Evolutionary conservation across 2,888 invertebrate species (phyloP).

Genomic region (Perithous albicinctus): DNA sequence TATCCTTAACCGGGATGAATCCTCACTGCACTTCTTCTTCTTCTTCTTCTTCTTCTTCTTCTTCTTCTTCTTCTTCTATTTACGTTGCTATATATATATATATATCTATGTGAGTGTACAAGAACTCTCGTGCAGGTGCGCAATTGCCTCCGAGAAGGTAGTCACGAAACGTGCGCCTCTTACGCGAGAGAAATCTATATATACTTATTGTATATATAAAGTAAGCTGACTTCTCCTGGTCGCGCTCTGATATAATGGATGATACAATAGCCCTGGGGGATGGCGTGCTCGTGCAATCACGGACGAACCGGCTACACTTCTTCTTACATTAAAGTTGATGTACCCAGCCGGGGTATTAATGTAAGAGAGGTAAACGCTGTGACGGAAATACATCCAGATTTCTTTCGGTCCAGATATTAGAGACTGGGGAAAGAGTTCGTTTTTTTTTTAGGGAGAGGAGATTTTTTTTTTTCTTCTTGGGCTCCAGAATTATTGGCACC

Average conservation of each 20-base stretch:
- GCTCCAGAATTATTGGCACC: background rate
- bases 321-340: conserved; percentile 30
- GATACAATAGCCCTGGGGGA: conserved; percentile 63
- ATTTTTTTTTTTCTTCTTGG: background rate
- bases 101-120: conserved; percentile 14
- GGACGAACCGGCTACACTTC: conserved; percentile 55
- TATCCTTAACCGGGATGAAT: conserved; percentile 62
- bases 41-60: conserved; percentile 66
- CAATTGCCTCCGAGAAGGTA: conserved; percentile 43
- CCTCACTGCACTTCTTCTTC: conserved; percentile 47
- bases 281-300: conserved; percentile 47
- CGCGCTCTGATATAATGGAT: conserved; percentile 67
- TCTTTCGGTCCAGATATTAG: background rate
- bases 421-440: background rate
- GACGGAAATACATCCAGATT: conserved; percentile 45
- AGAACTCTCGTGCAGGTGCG: conserved; percentile 53
- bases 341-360: conserved; percentile 10
- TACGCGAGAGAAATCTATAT: conserved; percentile 51
- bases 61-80: conserved; percentile 60
- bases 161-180: conserved; percentile 35
- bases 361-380: conserved; percentile 11
- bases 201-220: conserved; percentile 32
- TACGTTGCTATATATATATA: too few species aligned
- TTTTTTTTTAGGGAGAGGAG: background rate
- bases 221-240: conserved; percentile 53